phyloP scores from a whole-genome alignment of 2,113 vertebrate genomes.

The Thryonomys swinderianus region DNA sequence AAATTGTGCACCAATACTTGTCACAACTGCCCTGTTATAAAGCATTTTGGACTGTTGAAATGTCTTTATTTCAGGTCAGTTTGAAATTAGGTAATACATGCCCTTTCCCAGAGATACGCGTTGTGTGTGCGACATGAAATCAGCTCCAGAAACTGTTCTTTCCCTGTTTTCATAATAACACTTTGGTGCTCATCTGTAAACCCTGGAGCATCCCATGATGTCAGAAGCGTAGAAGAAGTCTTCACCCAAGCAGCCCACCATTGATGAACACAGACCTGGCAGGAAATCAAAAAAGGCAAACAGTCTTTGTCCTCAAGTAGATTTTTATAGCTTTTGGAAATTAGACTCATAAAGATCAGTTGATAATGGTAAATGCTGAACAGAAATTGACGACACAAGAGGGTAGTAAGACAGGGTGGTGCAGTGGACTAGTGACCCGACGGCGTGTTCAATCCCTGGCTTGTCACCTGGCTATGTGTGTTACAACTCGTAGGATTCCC shows the following conservation, averaged over 20 bases:
- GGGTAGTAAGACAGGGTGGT: neutral
- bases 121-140: neutral
- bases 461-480: too few species aligned
- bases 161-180: neutral
- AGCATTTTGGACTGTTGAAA: neutral
- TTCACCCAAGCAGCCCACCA: neutral
- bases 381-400: neutral
- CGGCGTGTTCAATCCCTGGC: rapidly evolving
- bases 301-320: neutral
- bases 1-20: neutral
- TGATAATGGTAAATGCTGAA: neutral
- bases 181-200: neutral
- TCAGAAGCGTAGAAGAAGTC: neutral
- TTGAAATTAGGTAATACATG: constrained; percentile 7
- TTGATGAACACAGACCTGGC: neutral
- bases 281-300: neutral
- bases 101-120: neutral
- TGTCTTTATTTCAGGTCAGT: constrained; percentile 32
- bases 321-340: neutral
- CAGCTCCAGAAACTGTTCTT: neutral
- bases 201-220: neutral
- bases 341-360: neutral
- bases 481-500: neutral
- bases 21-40: neutral
- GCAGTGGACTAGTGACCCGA: neutral